Conservation (phyloP, 2,113 vertebrate species). For the Lichenostomus cassidix region DNA sequence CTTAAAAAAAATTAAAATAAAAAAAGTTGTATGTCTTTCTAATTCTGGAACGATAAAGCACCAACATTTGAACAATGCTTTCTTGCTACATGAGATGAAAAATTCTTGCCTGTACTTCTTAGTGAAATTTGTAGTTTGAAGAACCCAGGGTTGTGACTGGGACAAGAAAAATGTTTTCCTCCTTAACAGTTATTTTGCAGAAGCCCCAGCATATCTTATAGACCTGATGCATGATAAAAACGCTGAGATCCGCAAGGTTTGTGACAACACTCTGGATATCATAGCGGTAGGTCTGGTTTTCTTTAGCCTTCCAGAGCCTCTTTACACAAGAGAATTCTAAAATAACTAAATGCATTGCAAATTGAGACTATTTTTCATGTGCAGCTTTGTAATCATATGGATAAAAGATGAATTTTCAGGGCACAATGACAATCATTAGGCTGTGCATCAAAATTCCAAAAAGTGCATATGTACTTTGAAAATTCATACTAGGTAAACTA, state of each 20-base stretch:
- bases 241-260: constrained; percentile 93
- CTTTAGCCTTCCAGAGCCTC: neutral
- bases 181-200: constrained; percentile 81
- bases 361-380: neutral
- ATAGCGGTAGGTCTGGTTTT: constrained; percentile 85
- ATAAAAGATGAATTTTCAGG: neutral
- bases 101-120: neutral
- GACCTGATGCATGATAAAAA: constrained; percentile 98
- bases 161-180: neutral
- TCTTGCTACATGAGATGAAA: neutral
- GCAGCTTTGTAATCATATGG: neutral
- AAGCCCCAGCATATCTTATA: constrained; percentile 94
- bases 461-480: neutral
- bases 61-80: neutral
- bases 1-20: neutral
- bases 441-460: neutral
- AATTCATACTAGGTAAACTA: neutral
- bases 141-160: neutral
- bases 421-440: neutral
- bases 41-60: neutral
- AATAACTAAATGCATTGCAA: neutral
- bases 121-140: neutral
- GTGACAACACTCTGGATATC: constrained; percentile 95
- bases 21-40: neutral
- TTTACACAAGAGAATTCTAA: neutral